phyloP scores from a whole-genome alignment of 2,113 vertebrate species.

The Dinomys branickii region DNA sequence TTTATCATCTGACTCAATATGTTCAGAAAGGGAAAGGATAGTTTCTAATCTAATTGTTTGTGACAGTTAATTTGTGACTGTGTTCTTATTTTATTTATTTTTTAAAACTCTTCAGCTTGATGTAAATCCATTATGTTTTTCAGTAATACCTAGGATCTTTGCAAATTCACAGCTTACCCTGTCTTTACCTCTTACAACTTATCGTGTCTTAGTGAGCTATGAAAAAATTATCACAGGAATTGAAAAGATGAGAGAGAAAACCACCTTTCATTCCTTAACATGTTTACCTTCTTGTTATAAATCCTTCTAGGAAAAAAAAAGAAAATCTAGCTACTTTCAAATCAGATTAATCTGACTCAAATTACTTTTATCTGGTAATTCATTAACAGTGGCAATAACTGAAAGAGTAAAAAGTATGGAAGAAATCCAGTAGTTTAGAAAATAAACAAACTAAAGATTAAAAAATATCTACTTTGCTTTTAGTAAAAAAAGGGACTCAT shows the following conservation, averaged over 20 bases:
- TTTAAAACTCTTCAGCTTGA: neutral
- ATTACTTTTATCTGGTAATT: neutral
- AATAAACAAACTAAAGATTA: conserved; percentile 21
- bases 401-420: neutral
- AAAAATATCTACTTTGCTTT: conserved; percentile 7
- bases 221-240: neutral
- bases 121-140: neutral
- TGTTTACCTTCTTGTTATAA: conserved; percentile 2
- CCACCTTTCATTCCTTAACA: neutral
- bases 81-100: conserved; percentile 12
- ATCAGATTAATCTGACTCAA: neutral
- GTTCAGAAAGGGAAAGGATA: neutral
- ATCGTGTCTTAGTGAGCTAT: neutral
- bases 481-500: neutral
- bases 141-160: neutral
- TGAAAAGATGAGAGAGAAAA: neutral
- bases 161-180: neutral
- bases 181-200: neutral
- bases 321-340: conserved; percentile 10
- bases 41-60: neutral
- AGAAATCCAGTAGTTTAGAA: neutral
- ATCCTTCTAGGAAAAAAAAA: neutral
- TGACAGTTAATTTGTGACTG: neutral
- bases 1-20: neutral
- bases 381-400: neutral